Percentiles rank a stretch among this genome's conserved stretches.
These are phyloP conservation scores for Alentia gelatinosa DNA, from an alignment of 2,888 invertebrate genomes.

Conservation along the genomic window DNA sequence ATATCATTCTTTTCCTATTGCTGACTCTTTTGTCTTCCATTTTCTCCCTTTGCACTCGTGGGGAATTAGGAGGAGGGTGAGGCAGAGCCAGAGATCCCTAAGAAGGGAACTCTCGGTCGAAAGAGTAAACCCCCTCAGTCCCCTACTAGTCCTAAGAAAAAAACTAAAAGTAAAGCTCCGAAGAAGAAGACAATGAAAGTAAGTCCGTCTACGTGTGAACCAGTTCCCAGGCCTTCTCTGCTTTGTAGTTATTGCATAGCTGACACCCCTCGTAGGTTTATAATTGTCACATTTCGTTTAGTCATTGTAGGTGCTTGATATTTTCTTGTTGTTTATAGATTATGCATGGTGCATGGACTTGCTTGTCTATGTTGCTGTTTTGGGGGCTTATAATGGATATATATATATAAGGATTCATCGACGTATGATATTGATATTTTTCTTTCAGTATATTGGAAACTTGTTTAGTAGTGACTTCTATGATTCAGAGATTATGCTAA, in stretches of 20 bases:
- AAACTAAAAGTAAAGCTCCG: constrained; percentile 48
- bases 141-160: constrained; percentile 56
- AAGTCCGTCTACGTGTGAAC: constrained; percentile 55
- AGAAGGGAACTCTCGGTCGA: constrained; percentile 25
- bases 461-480: too few relatives aligned
- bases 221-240: background rate
- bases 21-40: background rate
- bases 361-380: too few relatives aligned
- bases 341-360: too few relatives aligned
- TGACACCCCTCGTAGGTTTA: too few relatives aligned
- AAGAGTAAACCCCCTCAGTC: constrained; percentile 43
- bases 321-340: too few relatives aligned
- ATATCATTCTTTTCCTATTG: background rate
- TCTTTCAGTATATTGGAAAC: too few relatives aligned
- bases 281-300: too few relatives aligned
- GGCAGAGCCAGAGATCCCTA: constrained; percentile 25
- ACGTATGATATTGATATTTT: too few relatives aligned
- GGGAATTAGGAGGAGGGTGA: constrained; percentile 16
- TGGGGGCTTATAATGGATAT: too few relatives aligned
- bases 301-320: too few relatives aligned
- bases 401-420: too few relatives aligned
- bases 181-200: constrained; percentile 62
- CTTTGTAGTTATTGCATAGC: background rate
- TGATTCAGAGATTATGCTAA: too few relatives aligned
- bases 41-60: background rate